Conservation (phyloP, 2,113 vertebrate genomes). For the Heteronetta atricapilla region DNA sequence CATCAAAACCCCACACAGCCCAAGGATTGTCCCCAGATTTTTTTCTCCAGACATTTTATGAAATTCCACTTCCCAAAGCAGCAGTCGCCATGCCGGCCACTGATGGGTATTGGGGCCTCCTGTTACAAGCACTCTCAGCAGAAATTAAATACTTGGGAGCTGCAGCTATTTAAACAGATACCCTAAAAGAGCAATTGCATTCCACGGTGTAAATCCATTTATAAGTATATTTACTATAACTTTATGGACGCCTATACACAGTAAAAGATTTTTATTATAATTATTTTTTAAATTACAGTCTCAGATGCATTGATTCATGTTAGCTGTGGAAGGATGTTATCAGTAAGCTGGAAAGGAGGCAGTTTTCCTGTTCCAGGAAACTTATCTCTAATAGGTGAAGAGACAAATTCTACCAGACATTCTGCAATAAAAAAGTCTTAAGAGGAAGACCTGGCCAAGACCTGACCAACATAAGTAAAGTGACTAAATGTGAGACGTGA, state of each 20-base stretch:
- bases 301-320: neutral
- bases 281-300: neutral
- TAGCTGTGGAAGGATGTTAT: neutral
- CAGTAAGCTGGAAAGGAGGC: neutral
- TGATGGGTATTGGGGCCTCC: neutral
- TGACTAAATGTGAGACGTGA: accelerated
- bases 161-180: neutral
- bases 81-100: neutral
- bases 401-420: neutral
- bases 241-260: neutral
- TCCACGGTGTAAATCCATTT: neutral
- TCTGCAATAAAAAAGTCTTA: neutral
- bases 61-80: neutral
- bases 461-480: neutral
- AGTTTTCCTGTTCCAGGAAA: neutral
- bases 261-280: neutral
- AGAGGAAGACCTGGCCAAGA: neutral
- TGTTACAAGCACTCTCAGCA: neutral
- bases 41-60: neutral
- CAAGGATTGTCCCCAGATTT: neutral
- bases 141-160: neutral
- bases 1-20: neutral
- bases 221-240: neutral
- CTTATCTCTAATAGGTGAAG: neutral
- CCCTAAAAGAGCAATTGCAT: neutral